Percentiles rank a stretch among this genome's conserved stretches.
phyloP scores from a whole-genome alignment of 2,797 vertebrate species.

The Danio jaintianensis region DNA sequence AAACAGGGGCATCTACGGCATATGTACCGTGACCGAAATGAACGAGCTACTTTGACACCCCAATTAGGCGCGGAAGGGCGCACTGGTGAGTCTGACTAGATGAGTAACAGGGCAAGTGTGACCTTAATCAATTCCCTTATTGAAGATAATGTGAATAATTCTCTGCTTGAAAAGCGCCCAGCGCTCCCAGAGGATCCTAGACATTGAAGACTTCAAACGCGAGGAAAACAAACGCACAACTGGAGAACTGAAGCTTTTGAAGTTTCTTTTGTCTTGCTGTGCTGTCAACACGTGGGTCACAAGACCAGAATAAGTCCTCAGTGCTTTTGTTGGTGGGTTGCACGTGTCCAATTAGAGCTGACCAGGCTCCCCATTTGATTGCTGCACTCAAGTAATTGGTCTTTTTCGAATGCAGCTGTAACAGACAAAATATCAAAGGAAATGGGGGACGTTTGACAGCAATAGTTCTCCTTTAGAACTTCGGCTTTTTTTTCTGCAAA shows the following conservation, averaged over 20 bases:
- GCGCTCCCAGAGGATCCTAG: slow-evolving; percentile 38
- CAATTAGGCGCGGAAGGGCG: slow-evolving; percentile 19
- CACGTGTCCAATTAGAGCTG: slow-evolving; percentile 38
- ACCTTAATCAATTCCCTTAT: slow-evolving; percentile 44
- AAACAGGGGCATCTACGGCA: slow-evolving; percentile 37
- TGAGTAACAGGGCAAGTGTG: slow-evolving; percentile 26
- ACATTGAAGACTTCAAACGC: slow-evolving; percentile 23
- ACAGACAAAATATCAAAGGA: slow-evolving; percentile 31
- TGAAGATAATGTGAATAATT: slow-evolving; percentile 54
- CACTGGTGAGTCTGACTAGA: slow-evolving; percentile 7
- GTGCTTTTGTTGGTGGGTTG: neutral
- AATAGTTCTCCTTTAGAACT: neutral
- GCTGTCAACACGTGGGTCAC: slow-evolving; percentile 34
- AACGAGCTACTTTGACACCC: slow-evolving; percentile 39
- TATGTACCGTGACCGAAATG: slow-evolving; percentile 36
- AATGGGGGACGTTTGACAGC: neutral
- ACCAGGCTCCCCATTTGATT: slow-evolving; percentile 8
- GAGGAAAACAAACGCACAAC: slow-evolving; percentile 45
- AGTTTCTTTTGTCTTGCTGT: slow-evolving; percentile 27
- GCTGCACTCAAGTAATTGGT: slow-evolving; percentile 20
- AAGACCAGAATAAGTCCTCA: slow-evolving; percentile 11
- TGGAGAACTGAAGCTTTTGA: slow-evolving; percentile 28
- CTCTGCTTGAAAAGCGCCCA: slow-evolving; percentile 29
- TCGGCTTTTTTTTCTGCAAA: neutral
- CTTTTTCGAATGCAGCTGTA: neutral